A percentile compares a stretch with the other conserved stretches of the same genome.
phyloP scores from a whole-genome alignment of 2,888 invertebrate species.

The Chesias legatella region DNA sequence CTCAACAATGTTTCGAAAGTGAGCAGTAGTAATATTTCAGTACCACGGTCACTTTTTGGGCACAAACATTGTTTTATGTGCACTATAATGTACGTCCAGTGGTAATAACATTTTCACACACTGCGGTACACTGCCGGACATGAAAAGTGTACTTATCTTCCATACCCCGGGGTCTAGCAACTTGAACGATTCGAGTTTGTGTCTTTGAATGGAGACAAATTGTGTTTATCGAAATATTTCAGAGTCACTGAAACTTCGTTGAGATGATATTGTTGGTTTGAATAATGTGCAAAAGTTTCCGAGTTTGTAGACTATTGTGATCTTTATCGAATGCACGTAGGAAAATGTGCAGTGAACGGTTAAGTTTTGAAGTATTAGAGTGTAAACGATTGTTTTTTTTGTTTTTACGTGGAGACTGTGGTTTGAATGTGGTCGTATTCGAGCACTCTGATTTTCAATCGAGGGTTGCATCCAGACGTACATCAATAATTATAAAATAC shows the following conservation, averaged over 20 bases:
- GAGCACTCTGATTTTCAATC: too few species aligned
- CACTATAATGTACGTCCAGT: constrained; percentile 6
- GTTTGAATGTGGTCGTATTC: too few species aligned
- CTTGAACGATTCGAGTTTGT: constrained; percentile 11
- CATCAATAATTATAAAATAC: too few species aligned
- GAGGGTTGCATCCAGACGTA: too few species aligned
- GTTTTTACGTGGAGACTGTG: too few species aligned
- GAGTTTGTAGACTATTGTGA: not conserved
- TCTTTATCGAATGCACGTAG: not conserved
- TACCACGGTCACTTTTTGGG: not conserved
- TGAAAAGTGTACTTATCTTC: constrained; percentile 16
- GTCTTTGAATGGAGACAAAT: constrained; percentile 19
- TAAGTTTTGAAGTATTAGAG: too few species aligned
- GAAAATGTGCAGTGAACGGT: too few species aligned
- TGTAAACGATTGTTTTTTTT: too few species aligned
- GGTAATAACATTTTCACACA: too few species aligned
- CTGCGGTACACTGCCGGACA: constrained; percentile 9
- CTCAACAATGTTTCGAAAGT: too few species aligned
- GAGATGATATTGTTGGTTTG: constrained; percentile 13
- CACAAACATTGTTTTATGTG: not conserved
- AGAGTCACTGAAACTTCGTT: constrained; percentile 1
- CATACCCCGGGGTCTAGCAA: constrained; percentile 8
- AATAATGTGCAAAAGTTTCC: constrained; percentile 12
- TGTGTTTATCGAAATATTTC: constrained; percentile 16
- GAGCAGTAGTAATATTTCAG: too few species aligned